Percentiles rank a stretch among this genome's conserved stretches.
These are phyloP conservation scores for Onthophagus taurus DNA, from an alignment of 1,140 invertebrate species.

Conservation along the genomic window DNA sequence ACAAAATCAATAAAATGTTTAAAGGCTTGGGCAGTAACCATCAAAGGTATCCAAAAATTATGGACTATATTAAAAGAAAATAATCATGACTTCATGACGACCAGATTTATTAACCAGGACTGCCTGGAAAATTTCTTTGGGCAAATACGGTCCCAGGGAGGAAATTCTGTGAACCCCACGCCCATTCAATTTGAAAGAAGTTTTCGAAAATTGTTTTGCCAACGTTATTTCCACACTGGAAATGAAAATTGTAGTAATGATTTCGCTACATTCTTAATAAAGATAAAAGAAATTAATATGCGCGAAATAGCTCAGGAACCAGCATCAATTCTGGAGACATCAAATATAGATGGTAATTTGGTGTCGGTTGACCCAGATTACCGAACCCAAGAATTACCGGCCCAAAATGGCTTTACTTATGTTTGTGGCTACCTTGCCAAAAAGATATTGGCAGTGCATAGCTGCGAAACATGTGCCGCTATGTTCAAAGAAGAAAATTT, in stretches of 20 bases:
- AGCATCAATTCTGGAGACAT: too few relatives aligned
- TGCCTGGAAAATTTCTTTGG: slow-evolving; percentile 21
- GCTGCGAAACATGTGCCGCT: too few relatives aligned
- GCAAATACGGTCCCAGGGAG: slow-evolving; percentile 2
- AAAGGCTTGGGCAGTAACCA: slow-evolving; percentile 7
- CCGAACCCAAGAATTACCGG: too few relatives aligned
- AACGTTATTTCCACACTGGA: slow-evolving; percentile 5
- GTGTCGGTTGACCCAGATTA: too few relatives aligned
- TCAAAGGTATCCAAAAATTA: slow-evolving; percentile 7
- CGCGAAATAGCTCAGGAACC: too few relatives aligned
- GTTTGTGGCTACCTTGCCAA: too few relatives aligned
- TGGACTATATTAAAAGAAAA: slow-evolving; percentile 10
- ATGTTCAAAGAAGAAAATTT: too few relatives aligned
- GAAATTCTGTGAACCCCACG: slow-evolving; percentile 16
- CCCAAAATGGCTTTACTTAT: too few relatives aligned
- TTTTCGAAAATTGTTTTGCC: slow-evolving; percentile 15
- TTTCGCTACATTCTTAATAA: too few relatives aligned
- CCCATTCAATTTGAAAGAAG: slow-evolving; percentile 14
- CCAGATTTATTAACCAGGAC: slow-evolving; percentile 17
- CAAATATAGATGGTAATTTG: too few relatives aligned
- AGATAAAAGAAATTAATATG: too few relatives aligned
- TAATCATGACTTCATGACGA: slow-evolving; percentile 1
- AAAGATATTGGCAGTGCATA: too few relatives aligned
- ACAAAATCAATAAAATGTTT: neutral
- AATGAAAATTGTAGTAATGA: slow-evolving; percentile 10